Evolutionary conservation across 2,113 vertebrate species (phyloP).

Genomic region (Hassar affinis): DNA sequence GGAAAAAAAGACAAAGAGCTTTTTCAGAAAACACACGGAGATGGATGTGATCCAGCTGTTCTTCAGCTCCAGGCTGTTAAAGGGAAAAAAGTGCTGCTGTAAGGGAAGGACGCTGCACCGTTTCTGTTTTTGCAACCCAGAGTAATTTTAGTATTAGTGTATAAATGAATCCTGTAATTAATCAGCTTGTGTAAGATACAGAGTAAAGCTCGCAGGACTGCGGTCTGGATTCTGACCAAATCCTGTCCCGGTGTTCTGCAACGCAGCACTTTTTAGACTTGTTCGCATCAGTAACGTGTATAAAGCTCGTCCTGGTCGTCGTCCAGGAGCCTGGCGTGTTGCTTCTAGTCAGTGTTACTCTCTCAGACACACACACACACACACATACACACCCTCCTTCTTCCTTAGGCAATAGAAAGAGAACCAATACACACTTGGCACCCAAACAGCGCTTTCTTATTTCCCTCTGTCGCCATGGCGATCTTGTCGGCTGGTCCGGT

Average conservation of each 20-base stretch:
- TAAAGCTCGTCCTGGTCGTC: neutral
- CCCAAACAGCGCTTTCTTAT: neutral
- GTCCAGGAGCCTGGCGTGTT: slow-evolving; percentile 7
- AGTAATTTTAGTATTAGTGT: neutral
- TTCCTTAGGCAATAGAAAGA: slow-evolving; percentile 4
- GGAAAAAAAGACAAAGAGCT: slow-evolving; percentile 38
- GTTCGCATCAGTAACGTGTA: neutral
- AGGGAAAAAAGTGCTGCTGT: neutral
- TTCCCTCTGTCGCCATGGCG: neutral
- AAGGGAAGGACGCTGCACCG: neutral
- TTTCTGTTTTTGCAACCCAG: neutral
- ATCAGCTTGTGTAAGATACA: neutral
- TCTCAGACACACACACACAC: neutral
- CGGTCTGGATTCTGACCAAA: neutral
- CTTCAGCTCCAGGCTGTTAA: neutral
- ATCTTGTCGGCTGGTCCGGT: neutral
- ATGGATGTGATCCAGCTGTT: neutral
- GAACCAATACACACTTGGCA: slow-evolving; percentile 24
- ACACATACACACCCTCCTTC: neutral
- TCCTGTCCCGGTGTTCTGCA: neutral
- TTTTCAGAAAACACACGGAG: slow-evolving; percentile 15
- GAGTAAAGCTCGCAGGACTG: neutral
- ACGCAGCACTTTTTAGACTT: neutral
- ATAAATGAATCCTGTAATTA: neutral
- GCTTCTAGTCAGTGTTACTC: neutral